phyloP scores from a whole-genome alignment of 2,113 vertebrate genomes.

The Equus quagga region DNA sequence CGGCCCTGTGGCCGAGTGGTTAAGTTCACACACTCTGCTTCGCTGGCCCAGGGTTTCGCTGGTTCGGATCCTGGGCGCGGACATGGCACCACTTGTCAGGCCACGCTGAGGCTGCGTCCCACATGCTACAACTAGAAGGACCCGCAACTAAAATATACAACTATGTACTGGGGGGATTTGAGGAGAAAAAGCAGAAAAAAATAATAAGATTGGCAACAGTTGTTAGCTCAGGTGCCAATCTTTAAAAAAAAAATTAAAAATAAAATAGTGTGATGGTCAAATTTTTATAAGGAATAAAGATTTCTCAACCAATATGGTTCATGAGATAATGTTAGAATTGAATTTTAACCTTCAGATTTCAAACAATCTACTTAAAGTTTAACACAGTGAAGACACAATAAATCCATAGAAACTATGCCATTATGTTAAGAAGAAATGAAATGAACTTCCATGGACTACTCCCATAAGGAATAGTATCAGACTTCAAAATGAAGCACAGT shows the following conservation, averaged over 20 bases:
- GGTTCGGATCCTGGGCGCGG: no score
- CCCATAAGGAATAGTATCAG: slow-evolving; percentile 7
- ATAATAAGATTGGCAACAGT: no score
- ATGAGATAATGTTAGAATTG: slow-evolving; percentile 64
- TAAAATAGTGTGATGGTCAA: neutral
- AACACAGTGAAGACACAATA: slow-evolving; percentile 62
- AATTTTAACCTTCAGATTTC: slow-evolving; percentile 69
- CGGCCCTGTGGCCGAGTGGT: no score
- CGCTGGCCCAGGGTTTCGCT: no score
- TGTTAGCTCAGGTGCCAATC: no score
- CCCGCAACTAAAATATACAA: no score
- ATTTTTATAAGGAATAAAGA: slow-evolving; percentile 48
- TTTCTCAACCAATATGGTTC: neutral
- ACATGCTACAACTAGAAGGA: no score
- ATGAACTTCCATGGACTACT: slow-evolving; percentile 43
- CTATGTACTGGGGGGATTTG: no score
- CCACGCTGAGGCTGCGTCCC: no score
- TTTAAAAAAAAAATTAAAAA: neutral
- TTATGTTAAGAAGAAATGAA: slow-evolving; percentile 70
- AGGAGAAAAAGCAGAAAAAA: no score
- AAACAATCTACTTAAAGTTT: slow-evolving; percentile 63
- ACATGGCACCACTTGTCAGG: no score
- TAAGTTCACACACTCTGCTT: no score
- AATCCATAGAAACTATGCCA: slow-evolving; percentile 34
- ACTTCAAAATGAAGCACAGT: slow-evolving; percentile 44